These are phyloP conservation scores for Petrolisthes cinctipes DNA, from an alignment of 2,888 invertebrate genomes.

Conservation along the genomic window DNA sequence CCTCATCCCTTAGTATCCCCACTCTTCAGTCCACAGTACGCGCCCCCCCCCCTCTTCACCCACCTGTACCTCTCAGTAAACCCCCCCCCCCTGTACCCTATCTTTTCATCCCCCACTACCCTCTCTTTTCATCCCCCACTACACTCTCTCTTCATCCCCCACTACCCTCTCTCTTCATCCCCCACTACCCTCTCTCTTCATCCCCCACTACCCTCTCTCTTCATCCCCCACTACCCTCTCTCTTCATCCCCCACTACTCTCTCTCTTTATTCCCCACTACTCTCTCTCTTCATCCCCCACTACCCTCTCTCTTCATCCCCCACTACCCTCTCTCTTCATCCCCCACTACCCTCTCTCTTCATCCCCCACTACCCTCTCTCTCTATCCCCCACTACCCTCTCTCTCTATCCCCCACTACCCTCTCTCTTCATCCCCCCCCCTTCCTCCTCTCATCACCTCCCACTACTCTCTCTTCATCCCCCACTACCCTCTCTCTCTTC, in stretches of 20 bases:
- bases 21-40: neutral
- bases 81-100: neutral
- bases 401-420: neutral
- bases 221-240: neutral
- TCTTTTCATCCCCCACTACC: neutral
- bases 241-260: neutral
- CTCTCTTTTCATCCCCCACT: neutral
- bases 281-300: neutral
- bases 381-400: neutral
- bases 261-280: neutral
- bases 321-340: neutral
- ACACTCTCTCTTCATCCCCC: neutral
- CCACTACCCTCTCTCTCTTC: neutral
- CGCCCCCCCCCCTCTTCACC: neutral
- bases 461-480: neutral
- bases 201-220: neutral
- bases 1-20: neutral
- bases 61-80: neutral
- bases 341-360: neutral
- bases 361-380: neutral
- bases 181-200: neutral
- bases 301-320: neutral
- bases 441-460: too few species aligned
- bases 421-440: neutral
- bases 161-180: neutral